These are phyloP conservation scores for Bombus fervidus DNA, from an alignment of 1,140 invertebrate species.

Conservation along the genomic window DNA sequence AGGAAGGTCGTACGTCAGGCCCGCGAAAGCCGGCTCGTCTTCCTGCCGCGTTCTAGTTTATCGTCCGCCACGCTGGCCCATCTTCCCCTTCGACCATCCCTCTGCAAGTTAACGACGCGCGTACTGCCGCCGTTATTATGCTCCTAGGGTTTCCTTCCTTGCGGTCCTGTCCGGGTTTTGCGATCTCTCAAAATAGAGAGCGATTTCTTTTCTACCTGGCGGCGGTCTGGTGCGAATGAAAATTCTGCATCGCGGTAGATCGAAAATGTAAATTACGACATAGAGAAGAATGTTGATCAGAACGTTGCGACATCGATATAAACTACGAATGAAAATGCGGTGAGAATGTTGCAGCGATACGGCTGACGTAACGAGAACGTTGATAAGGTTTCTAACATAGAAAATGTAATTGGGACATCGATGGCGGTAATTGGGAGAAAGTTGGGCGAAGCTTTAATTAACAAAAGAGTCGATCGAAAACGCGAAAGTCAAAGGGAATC, in stretches of 20 bases:
- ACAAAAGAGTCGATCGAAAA: not conserved
- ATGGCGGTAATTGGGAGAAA: not conserved
- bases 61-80: constrained; percentile 46
- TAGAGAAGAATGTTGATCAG: not conserved
- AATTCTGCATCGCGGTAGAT: not conserved
- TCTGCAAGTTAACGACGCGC: constrained; percentile 7
- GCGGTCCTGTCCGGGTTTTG: no score
- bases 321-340: not conserved
- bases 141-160: constrained; percentile 2
- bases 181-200: not conserved
- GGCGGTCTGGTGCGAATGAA: not conserved
- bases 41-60: constrained; percentile 68
- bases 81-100: not conserved
- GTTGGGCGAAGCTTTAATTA: constrained; percentile 1
- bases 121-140: constrained; percentile 15
- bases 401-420: not conserved
- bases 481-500: no score
- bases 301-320: not conserved
- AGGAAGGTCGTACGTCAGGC: constrained; percentile 69
- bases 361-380: not conserved
- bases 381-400: not conserved
- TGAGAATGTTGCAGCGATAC: not conserved
- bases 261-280: not conserved
- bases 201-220: not conserved
- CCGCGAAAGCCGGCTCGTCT: constrained; percentile 65